A percentile compares a stretch with the other conserved stretches of the same genome.
phyloP scores from a whole-genome alignment of 2,113 vertebrate genomes.

The Podarcis raffonei region DNA sequence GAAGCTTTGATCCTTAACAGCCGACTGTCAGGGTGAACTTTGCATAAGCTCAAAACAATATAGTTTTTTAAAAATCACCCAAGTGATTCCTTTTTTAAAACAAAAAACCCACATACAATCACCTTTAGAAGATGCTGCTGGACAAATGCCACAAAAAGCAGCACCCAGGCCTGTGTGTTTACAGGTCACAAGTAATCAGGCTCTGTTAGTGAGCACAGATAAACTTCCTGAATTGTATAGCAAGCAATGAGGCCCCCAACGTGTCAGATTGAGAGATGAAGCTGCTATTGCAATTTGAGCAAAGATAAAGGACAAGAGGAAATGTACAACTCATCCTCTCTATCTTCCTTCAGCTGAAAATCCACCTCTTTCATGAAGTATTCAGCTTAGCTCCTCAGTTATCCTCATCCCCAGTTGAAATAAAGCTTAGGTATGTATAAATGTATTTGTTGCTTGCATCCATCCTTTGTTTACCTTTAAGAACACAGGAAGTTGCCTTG shows the following conservation, averaged over 20 bases:
- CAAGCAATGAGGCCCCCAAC: constrained; percentile 19
- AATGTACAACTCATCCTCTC: not conserved
- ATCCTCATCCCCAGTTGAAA: no score
- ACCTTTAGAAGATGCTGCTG: constrained; percentile 20
- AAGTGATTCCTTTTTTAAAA: constrained; percentile 38
- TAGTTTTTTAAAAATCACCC: constrained; percentile 16
- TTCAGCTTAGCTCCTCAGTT: no score
- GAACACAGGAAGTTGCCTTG: no score
- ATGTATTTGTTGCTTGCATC: not conserved
- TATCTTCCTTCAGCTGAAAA: not conserved
- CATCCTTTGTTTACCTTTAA: not conserved
- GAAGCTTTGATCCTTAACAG: constrained; percentile 68
- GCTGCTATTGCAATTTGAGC: not conserved
- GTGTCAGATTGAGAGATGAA: constrained; percentile 2
- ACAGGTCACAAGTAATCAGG: constrained; percentile 42
- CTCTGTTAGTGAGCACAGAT: constrained; percentile 19
- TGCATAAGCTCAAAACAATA: constrained; percentile 62
- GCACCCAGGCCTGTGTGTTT: constrained; percentile 43
- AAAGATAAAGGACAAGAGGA: not conserved
- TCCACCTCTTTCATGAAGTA: not conserved
- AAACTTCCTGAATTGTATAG: constrained; percentile 8
- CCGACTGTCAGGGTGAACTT: constrained; percentile 66
- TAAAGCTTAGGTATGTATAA: no score
- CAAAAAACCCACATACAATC: not conserved
- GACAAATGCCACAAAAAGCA: constrained; percentile 57